A percentile compares a stretch with the other conserved stretches of the same genome.
Evolutionary conservation across 2,113 vertebrate genomes (phyloP).

Genomic region (Lynx canadensis): DNA sequence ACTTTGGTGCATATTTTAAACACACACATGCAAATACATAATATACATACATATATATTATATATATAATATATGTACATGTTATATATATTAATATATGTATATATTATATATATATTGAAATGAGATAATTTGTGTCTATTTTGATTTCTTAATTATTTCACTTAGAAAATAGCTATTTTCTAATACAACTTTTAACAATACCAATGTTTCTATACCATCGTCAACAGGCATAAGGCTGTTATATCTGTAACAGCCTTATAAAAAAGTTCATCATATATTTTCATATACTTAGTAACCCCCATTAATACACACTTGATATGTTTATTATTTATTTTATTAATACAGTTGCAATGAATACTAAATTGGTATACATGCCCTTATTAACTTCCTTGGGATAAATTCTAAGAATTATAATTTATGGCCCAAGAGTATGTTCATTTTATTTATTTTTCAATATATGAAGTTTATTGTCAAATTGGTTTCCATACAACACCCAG

Average conservation of each 20-base stretch:
- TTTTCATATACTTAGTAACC: neutral
- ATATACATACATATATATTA: no score
- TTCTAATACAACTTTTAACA: neutral
- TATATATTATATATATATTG: neutral
- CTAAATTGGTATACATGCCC: neutral
- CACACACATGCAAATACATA: neutral
- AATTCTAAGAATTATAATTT: neutral
- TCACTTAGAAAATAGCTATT: constrained; percentile 17
- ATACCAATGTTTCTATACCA: neutral
- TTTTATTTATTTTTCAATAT: neutral
- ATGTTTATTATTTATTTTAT: neutral
- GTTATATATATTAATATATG: no score
- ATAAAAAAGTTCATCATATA: neutral
- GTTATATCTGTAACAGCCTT: neutral
- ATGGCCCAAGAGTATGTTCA: constrained; percentile 16
- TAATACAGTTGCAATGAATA: neutral
- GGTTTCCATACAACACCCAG: no score
- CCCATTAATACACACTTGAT: neutral
- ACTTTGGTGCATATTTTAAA: neutral
- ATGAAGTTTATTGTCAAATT: no score
- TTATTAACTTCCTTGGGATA: constrained; percentile 32
- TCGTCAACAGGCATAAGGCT: neutral
- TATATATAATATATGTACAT: no score
- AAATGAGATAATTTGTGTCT: neutral
- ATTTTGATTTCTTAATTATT: constrained; percentile 42